These are phyloP conservation scores for Myiotriccus ornatus DNA, from an alignment of 2,797 vertebrate species.

Conservation along the genomic window DNA sequence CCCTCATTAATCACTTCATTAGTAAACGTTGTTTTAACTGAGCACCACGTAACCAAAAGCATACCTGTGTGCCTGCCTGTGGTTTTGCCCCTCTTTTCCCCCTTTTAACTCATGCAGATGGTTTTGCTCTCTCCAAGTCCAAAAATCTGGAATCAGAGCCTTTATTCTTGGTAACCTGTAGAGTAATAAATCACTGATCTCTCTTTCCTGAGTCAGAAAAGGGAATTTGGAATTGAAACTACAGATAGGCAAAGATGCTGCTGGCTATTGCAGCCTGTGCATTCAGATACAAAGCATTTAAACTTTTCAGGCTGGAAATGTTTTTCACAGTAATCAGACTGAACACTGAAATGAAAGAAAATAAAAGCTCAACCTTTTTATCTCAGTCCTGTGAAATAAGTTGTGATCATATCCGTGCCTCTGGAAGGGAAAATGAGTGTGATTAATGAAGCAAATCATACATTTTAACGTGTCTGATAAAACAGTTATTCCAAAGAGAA, in stretches of 20 bases:
- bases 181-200: conserved; percentile 12
- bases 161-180: background rate
- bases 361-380: conserved; percentile 40
- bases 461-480: conserved; percentile 67
- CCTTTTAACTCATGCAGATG: background rate
- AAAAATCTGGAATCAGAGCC: conserved; percentile 4
- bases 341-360: conserved; percentile 49
- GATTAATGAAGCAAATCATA: conserved; percentile 74
- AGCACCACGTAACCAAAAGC: background rate
- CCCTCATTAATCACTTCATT: background rate
- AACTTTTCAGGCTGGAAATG: conserved; percentile 24
- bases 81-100: background rate
- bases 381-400: conserved; percentile 39
- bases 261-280: background rate
- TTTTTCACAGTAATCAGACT: conserved; percentile 36
- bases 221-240: conserved; percentile 25
- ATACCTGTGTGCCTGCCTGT: background rate
- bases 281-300: conserved; percentile 33
- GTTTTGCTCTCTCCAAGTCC: background rate
- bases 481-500: conserved; percentile 64
- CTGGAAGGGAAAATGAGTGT: conserved; percentile 66
- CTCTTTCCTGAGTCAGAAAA: conserved; percentile 1
- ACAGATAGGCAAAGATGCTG: background rate
- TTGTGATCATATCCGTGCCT: conserved; percentile 40
- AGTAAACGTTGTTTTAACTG: background rate